Conservation (phyloP, 2,797 vertebrate species). For the Halcyon chelicuti region DNA sequence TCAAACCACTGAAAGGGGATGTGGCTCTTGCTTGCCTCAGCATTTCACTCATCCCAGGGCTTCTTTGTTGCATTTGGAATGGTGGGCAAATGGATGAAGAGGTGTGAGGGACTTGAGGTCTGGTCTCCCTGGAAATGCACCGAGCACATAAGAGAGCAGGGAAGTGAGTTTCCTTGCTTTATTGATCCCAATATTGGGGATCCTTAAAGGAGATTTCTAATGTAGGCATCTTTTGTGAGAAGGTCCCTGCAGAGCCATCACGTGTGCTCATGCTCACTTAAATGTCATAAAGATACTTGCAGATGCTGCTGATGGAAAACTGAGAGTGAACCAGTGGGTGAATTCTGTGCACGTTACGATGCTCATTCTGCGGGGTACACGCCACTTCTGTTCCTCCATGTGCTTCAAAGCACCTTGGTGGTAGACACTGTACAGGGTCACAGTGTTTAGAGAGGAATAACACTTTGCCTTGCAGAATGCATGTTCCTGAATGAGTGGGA, state of each 20-base stretch:
- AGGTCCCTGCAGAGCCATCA: background rate
- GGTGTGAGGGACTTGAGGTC: rapidly evolving
- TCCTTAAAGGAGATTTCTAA: background rate
- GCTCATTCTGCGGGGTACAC: background rate
- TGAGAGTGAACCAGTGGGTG: rapidly evolving
- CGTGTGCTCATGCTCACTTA: rapidly evolving
- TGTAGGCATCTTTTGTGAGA: background rate
- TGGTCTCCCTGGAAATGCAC: background rate
- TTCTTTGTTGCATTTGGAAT: background rate
- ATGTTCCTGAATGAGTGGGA: background rate
- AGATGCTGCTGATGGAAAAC: background rate
- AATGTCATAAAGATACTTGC: rapidly evolving
- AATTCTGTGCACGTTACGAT: rapidly evolving
- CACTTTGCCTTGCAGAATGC: background rate
- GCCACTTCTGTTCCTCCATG: too few species aligned
- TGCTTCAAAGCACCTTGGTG: background rate
- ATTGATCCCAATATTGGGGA: too few species aligned
- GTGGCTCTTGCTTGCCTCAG: background rate
- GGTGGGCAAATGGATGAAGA: background rate
- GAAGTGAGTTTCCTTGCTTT: background rate
- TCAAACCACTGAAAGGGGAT: background rate
- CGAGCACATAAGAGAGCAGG: rapidly evolving
- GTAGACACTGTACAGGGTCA: background rate
- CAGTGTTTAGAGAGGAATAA: background rate
- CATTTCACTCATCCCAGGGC: background rate